These are phyloP conservation scores for Cryptocephalus moraei DNA, from an alignment of 2,888 invertebrate genomes.

Conservation along the genomic window DNA sequence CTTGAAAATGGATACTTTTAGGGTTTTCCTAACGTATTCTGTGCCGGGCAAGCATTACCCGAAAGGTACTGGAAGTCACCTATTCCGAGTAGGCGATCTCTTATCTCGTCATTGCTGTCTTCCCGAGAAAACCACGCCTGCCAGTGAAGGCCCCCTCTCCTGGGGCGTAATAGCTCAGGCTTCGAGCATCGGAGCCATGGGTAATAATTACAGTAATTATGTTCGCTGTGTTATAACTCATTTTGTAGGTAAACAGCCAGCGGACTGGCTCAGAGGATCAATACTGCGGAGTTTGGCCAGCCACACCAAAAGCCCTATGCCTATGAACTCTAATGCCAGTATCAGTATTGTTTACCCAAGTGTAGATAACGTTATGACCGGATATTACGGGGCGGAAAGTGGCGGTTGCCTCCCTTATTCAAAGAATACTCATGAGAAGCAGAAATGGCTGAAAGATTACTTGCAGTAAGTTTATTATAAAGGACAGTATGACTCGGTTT, in stretches of 20 bases:
- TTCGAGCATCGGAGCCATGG: constrained; percentile 70
- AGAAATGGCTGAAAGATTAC: constrained; percentile 68
- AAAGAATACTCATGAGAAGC: constrained; percentile 62
- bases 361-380: constrained; percentile 71
- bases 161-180: constrained; percentile 68
- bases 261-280: constrained; percentile 68
- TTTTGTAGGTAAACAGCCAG: constrained; percentile 53
- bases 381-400: constrained; percentile 75
- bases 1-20: constrained; percentile 29
- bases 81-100: constrained; percentile 49
- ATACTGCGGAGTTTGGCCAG: constrained; percentile 51
- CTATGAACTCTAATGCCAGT: constrained; percentile 45
- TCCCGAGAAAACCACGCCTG: constrained; percentile 29
- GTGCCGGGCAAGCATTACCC: constrained; percentile 67
- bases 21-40: constrained; percentile 78
- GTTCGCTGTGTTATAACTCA: background rate
- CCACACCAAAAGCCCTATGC: constrained; percentile 44
- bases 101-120: constrained; percentile 54
- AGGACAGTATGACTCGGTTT: background rate
- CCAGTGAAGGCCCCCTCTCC: constrained; percentile 32
- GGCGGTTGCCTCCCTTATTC: constrained; percentile 84
- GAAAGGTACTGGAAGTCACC: constrained; percentile 32
- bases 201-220: background rate
- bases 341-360: constrained; percentile 61
- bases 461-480: constrained; percentile 55